phyloP scores from a whole-genome alignment of 1,140 invertebrate species.

The Ceratina australensis region DNA sequence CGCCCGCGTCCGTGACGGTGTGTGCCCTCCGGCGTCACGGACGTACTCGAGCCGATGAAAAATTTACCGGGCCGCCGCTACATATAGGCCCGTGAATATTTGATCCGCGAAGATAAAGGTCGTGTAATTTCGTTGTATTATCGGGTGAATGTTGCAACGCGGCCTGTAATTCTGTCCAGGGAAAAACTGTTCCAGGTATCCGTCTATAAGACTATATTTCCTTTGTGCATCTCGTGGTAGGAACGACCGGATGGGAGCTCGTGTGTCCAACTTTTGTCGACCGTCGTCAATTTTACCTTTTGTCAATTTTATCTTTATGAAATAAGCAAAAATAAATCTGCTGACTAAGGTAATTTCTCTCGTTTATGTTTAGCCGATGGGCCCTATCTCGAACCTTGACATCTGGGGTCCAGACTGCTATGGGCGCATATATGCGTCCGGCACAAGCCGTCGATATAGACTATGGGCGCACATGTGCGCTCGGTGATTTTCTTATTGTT shows the following conservation, averaged over 20 bases:
- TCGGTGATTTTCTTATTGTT: too few species aligned
- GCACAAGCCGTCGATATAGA: too few species aligned
- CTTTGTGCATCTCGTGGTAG: background rate
- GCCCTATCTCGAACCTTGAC: too few species aligned
- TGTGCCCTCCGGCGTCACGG: background rate
- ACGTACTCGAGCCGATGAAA: conserved; percentile 17
- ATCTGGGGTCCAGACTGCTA: too few species aligned
- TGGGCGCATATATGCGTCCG: too few species aligned
- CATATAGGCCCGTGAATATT: conserved; percentile 30
- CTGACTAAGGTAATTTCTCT: too few species aligned
- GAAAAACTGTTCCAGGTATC: background rate
- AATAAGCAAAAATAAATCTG: too few species aligned
- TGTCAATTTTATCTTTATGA: too few species aligned
- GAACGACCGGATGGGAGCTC: conserved; percentile 3
- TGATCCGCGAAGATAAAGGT: conserved; percentile 30
- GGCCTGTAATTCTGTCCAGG: background rate
- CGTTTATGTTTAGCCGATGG: too few species aligned
- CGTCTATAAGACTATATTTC: background rate
- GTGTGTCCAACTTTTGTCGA: too few species aligned
- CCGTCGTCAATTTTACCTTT: too few species aligned
- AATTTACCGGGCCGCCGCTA: conserved; percentile 14
- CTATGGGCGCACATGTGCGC: too few species aligned
- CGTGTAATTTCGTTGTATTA: conserved; percentile 37
- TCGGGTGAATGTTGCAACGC: conserved; percentile 33
- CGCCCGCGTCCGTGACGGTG: background rate